Conservation (phyloP, 2,888 invertebrate genomes). For the Drosophila atripex region DNA sequence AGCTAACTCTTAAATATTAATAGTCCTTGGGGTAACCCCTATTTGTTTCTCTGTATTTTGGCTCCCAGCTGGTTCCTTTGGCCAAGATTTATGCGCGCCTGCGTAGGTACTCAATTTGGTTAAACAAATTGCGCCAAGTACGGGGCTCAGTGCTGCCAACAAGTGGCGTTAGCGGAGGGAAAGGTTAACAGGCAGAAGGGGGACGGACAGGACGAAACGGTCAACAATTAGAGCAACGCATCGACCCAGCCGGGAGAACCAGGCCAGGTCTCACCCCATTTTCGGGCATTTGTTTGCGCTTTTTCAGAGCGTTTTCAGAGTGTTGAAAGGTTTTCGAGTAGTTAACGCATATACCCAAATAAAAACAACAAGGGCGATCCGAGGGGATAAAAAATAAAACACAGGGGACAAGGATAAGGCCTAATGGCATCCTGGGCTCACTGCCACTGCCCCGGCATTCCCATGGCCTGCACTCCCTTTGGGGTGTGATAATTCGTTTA, state of each 20-base stretch:
- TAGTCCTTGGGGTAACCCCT: neutral
- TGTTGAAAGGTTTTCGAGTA: conserved; percentile 62
- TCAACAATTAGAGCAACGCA: conserved; percentile 66
- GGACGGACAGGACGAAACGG: conserved; percentile 12
- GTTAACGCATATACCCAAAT: conserved; percentile 55
- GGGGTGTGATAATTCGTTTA: conserved; percentile 80
- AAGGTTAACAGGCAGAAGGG: neutral
- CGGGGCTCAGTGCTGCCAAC: conserved; percentile 31
- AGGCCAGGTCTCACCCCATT: conserved; percentile 56
- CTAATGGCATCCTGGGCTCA: conserved; percentile 46
- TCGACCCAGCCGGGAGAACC: conserved; percentile 48
- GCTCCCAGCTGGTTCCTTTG: conserved; percentile 56
- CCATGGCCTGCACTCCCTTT: conserved; percentile 31
- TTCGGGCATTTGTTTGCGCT: conserved; percentile 57
- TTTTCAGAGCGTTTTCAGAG: conserved; percentile 32
- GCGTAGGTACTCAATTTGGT: conserved; percentile 56
- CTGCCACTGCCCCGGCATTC: conserved; percentile 28
- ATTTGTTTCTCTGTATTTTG: conserved; percentile 1
- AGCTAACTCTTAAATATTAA: too few species aligned
- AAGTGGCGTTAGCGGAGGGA: conserved; percentile 14
- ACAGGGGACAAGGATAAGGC: conserved; percentile 26
- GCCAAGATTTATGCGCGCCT: conserved; percentile 64
- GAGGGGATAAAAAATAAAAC: conserved; percentile 1
- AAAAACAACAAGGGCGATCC: conserved; percentile 6
- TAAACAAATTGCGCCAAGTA: conserved; percentile 72